Evolutionary conservation across 2,888 invertebrate species (phyloP).

Genomic region (Drosophila peninsularis): DNA sequence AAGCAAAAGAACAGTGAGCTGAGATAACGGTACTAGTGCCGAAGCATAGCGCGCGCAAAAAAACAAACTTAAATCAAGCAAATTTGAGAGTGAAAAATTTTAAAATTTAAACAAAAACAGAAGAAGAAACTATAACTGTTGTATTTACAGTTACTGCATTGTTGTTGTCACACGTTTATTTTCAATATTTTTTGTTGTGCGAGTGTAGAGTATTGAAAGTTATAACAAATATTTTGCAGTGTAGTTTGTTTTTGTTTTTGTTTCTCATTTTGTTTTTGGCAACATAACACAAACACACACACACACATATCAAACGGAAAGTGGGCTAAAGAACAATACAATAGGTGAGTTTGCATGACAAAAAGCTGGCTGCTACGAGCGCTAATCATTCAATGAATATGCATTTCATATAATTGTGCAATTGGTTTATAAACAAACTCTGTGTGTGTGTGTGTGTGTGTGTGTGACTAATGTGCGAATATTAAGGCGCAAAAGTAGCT

Average conservation of each 20-base stretch:
- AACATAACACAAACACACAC: conserved; percentile 22
- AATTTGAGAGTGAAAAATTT: conserved; percentile 27
- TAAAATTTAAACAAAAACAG: background rate
- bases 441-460: conserved; percentile 1
- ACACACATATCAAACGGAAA: conserved; percentile 49
- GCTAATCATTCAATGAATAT: conserved; percentile 11
- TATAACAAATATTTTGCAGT: conserved; percentile 15
- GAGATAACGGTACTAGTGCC: conserved; percentile 21
- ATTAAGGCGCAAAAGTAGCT: conserved; percentile 45
- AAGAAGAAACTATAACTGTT: conserved; percentile 7
- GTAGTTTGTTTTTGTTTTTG: conserved; percentile 20
- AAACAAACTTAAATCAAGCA: conserved; percentile 8
- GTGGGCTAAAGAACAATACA: conserved; percentile 51
- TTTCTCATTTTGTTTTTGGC: conserved; percentile 12
- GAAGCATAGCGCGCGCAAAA: conserved; percentile 41
- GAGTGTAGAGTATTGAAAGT: conserved; percentile 19
- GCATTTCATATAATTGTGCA: conserved; percentile 21
- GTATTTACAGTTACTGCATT: conserved; percentile 6
- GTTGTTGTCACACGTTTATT: conserved; percentile 36
- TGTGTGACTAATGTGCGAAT: conserved; percentile 45
- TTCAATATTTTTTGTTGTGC: conserved; percentile 37
- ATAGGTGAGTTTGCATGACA: conserved; percentile 46
- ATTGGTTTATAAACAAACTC: conserved; percentile 27
- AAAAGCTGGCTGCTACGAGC: conserved; percentile 14
- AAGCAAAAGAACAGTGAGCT: conserved; percentile 11